Percentiles rank a stretch among this genome's conserved stretches.
These are phyloP conservation scores for Drosophila pandora DNA, from an alignment of 1,140 invertebrate species.

Conservation along the genomic window DNA sequence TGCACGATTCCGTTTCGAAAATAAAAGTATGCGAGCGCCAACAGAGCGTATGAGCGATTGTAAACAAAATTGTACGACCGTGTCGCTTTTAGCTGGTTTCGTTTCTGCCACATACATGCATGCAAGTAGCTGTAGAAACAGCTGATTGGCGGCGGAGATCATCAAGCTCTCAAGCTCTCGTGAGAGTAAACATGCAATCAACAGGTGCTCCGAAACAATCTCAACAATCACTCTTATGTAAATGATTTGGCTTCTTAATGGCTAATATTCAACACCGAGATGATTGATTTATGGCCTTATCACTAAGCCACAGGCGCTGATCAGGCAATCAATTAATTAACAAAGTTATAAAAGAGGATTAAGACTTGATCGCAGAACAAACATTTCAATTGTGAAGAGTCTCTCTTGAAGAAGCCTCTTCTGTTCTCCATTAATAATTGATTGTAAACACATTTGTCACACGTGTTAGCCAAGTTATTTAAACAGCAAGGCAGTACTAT, in stretches of 20 bases:
- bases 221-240: constrained; percentile 48
- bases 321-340: constrained; percentile 29
- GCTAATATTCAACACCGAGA: constrained; percentile 19
- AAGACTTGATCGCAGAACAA: background rate
- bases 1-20: constrained; percentile 62
- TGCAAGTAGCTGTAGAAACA: constrained; percentile 25
- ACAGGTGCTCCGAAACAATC: constrained; percentile 46
- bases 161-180: background rate
- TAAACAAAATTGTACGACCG: constrained; percentile 51
- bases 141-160: constrained; percentile 44
- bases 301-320: background rate
- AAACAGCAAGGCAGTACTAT: background rate
- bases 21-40: constrained; percentile 56
- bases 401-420: background rate
- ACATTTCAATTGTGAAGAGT: background rate
- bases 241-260: constrained; percentile 34
- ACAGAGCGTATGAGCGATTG: constrained; percentile 42
- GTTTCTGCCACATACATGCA: background rate
- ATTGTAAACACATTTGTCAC: constrained; percentile 25
- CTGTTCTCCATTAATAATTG: background rate
- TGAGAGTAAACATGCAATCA: constrained; percentile 7
- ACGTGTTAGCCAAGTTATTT: constrained; percentile 15
- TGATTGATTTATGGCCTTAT: constrained; percentile 28
- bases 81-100: constrained; percentile 13
- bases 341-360: constrained; percentile 18